phyloP scores from a whole-genome alignment of 2,888 invertebrate species.

The Zygothrica quintamaculata region DNA sequence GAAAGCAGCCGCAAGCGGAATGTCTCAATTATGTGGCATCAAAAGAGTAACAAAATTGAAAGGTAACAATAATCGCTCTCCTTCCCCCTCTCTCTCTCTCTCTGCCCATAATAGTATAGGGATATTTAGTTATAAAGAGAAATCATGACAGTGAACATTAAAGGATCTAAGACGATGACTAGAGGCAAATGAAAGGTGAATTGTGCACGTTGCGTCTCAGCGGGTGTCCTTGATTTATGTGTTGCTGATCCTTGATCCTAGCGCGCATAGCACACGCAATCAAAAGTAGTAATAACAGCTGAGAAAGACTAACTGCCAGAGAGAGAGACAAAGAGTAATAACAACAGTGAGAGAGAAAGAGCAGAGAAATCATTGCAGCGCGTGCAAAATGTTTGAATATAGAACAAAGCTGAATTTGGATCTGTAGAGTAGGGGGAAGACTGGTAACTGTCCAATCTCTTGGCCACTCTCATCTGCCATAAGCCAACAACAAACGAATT shows the following conservation, averaged over 20 bases:
- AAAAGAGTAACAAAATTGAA: no score
- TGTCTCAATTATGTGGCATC: constrained; percentile 50
- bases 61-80: no score
- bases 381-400: constrained; percentile 65
- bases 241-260: constrained; percentile 70
- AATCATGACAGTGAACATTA: constrained; percentile 28
- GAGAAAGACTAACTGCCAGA: constrained; percentile 6
- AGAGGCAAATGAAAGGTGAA: constrained; percentile 58
- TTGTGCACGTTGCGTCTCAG: constrained; percentile 71
- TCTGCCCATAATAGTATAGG: no score
- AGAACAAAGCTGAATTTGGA: constrained; percentile 17
- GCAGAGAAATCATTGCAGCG: constrained; percentile 57
- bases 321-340: constrained; percentile 3
- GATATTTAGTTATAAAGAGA: no score
- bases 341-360: constrained; percentile 21
- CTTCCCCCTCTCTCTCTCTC: neutral
- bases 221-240: constrained; percentile 77
- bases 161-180: constrained; percentile 37
- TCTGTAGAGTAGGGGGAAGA: constrained; percentile 1
- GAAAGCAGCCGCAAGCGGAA: constrained; percentile 59
- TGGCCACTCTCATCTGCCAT: constrained; percentile 32
- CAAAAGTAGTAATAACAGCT: constrained; percentile 22
- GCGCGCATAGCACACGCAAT: constrained; percentile 60
- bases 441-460: constrained; percentile 5
- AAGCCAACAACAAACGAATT: constrained; percentile 57